phyloP scores from a whole-genome alignment of 92 coral and sea anemone genomes.

The Epizoanthus rinbou region DNA sequence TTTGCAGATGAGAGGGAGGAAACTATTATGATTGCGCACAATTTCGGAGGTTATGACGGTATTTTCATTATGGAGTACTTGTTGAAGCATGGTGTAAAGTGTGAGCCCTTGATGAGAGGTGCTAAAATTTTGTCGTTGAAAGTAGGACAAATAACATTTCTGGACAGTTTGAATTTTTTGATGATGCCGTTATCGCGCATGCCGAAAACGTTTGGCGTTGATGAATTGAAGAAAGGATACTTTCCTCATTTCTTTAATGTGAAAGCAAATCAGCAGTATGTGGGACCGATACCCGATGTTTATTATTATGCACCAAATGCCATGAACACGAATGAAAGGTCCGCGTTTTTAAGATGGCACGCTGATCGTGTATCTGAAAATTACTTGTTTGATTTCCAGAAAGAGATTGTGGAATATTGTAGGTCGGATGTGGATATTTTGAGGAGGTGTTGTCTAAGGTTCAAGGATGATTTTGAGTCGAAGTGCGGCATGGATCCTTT shows the following conservation, averaged over 20 bases:
- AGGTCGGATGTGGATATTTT: constrained; percentile 30
- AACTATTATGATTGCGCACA: background rate
- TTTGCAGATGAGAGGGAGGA: background rate
- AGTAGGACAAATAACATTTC: background rate
- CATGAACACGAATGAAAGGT: background rate
- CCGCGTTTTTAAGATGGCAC: background rate
- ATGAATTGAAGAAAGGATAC: constrained; percentile 18
- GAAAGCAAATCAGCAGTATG: background rate
- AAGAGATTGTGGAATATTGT: constrained; percentile 5
- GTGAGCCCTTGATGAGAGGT: constrained; percentile 3
- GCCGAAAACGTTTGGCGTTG: constrained; percentile 15
- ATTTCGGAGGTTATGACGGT: no score
- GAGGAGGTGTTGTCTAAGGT: constrained; percentile 29
- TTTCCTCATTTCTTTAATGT: background rate
- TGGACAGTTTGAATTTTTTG: constrained; percentile 1
- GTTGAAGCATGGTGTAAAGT: background rate
- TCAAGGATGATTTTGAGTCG: background rate
- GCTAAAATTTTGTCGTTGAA: background rate
- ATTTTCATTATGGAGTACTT: background rate
- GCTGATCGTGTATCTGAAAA: background rate
- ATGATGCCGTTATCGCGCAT: constrained; percentile 16
- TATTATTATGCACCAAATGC: background rate
- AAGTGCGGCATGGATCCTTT: constrained; percentile 5
- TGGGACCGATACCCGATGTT: background rate
- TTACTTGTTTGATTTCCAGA: constrained; percentile 23